These are phyloP conservation scores for Sebastes umbrosus DNA, from an alignment of 2,797 vertebrate genomes.

Conservation along the genomic window DNA sequence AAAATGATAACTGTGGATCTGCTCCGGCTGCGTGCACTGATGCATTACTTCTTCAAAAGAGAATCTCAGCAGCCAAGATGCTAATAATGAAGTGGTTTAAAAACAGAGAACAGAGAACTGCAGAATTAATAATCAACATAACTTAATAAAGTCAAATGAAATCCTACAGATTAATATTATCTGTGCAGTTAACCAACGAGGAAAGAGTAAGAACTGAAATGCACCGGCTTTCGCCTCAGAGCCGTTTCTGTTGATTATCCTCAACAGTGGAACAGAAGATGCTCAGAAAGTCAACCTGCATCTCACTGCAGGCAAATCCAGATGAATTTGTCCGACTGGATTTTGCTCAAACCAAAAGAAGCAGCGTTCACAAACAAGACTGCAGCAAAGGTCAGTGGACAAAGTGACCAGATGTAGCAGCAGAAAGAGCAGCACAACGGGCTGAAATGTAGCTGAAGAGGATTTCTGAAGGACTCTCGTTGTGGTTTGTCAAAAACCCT, in stretches of 20 bases:
- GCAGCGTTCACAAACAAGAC: neutral
- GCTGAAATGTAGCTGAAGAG: neutral
- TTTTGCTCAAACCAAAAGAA: neutral
- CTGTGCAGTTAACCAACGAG: neutral
- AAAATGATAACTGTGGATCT: neutral
- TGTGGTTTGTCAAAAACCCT: neutral
- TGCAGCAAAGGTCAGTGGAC: slow-evolving; percentile 23
- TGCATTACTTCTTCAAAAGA: neutral
- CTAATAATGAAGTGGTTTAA: neutral
- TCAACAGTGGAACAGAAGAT: neutral
- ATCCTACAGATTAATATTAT: neutral
- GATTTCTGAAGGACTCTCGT: neutral
- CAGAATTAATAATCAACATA: neutral
- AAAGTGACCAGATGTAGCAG: neutral
- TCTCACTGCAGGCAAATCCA: neutral
- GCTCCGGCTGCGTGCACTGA: neutral
- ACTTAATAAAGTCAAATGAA: neutral
- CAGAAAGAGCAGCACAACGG: neutral
- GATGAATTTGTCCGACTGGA: neutral
- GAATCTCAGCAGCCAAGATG: neutral
- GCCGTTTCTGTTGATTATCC: too few species aligned
- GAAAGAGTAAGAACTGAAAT: neutral
- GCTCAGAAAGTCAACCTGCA: neutral
- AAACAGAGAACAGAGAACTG: neutral
- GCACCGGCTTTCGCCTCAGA: neutral